A percentile compares a stretch with the other conserved stretches of the same genome.
phyloP scores from a whole-genome alignment of 2,888 invertebrate species.

The Phragmatobia fuliginosa region DNA sequence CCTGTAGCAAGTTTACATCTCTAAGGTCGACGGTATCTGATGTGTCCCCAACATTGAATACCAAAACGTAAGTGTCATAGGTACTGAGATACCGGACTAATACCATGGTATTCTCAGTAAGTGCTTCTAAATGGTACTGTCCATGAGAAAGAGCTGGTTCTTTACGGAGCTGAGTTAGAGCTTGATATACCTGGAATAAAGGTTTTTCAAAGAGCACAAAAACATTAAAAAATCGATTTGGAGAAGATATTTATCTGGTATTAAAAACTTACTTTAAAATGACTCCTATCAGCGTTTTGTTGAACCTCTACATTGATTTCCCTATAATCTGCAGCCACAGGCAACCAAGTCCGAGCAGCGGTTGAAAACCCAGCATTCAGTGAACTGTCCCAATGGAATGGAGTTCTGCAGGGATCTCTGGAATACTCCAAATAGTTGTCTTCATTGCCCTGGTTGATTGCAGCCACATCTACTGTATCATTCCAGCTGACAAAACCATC shows the following conservation, averaged over 20 bases:
- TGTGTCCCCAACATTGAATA: slow-evolving; percentile 83
- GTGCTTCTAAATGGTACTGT: slow-evolving; percentile 62
- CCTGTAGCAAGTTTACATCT: slow-evolving; percentile 50
- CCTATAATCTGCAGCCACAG: slow-evolving; percentile 87
- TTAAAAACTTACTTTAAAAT: slow-evolving; percentile 72
- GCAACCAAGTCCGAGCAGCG: slow-evolving; percentile 87
- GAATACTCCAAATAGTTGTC: slow-evolving; percentile 79
- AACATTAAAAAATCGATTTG: neutral
- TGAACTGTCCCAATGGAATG: slow-evolving; percentile 88
- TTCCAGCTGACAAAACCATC: slow-evolving; percentile 85
- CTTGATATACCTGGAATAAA: slow-evolving; percentile 82
- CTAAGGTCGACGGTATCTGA: slow-evolving; percentile 73
- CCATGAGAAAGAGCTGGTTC: slow-evolving; percentile 76
- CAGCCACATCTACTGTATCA: slow-evolving; percentile 86
- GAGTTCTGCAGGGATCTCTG: slow-evolving; percentile 88
- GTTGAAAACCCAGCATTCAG: slow-evolving; percentile 88
- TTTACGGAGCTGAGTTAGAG: slow-evolving; percentile 80
- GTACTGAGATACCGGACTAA: slow-evolving; percentile 64
- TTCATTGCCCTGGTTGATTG: slow-evolving; percentile 81
- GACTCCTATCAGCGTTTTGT: slow-evolving; percentile 76
- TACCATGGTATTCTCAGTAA: slow-evolving; percentile 61
- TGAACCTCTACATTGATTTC: slow-evolving; percentile 86
- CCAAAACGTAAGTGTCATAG: slow-evolving; percentile 68
- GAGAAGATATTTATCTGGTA: neutral
- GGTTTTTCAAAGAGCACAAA: neutral